phyloP scores from a whole-genome alignment of 2,113 vertebrate species.

The Sturnira hondurensis region DNA sequence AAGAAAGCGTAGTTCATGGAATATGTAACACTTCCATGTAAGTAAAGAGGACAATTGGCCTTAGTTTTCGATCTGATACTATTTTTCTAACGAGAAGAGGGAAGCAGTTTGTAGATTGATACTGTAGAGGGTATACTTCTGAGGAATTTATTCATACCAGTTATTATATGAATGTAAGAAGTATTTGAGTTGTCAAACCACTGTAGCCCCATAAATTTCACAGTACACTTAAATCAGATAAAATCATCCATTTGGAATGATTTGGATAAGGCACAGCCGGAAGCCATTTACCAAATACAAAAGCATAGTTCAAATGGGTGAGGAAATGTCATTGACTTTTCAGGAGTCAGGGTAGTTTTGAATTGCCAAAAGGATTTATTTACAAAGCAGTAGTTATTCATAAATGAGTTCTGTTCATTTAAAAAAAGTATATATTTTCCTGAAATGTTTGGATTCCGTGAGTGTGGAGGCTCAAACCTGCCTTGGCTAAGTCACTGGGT shows the following conservation, averaged over 20 bases:
- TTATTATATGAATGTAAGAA: neutral
- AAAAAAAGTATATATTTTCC: neutral
- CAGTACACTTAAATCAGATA: neutral
- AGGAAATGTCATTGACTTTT: neutral
- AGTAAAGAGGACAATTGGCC: conserved; percentile 66
- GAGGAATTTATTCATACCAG: conserved; percentile 45
- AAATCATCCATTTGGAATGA: neutral
- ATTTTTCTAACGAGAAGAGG: conserved; percentile 36
- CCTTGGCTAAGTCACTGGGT: neutral
- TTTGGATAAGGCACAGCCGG: neutral
- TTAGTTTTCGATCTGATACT: conserved; percentile 70
- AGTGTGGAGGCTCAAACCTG: neutral
- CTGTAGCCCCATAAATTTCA: neutral
- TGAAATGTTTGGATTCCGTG: neutral
- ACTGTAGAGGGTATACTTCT: conserved; percentile 9
- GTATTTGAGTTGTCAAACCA: neutral
- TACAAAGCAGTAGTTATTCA: neutral
- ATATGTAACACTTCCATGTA: conserved; percentile 69
- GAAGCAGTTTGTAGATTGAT: neutral
- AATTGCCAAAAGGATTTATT: neutral
- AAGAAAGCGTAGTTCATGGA: conserved; percentile 70
- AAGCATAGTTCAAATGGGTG: neutral
- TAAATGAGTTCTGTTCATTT: neutral
- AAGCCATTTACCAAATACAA: neutral
- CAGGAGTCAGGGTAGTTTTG: neutral